A percentile compares a stretch with the other conserved stretches of the same genome.
Conservation (phyloP, 2,888 invertebrate species). For the Psococerastis gibbosa region DNA sequence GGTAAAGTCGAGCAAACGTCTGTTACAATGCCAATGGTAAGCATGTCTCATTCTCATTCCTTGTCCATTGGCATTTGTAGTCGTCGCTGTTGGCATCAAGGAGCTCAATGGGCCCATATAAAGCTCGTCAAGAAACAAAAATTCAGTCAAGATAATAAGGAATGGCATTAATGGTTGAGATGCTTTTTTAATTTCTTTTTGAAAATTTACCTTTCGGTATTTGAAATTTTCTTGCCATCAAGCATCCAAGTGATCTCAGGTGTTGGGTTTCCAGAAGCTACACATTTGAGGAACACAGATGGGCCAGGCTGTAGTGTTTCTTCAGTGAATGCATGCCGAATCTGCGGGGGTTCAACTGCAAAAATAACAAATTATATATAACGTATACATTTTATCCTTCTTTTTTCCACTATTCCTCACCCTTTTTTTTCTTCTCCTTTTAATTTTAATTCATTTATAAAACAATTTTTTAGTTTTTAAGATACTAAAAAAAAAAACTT, state of each 20-base stretch:
- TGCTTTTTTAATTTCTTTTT: slow-evolving; percentile 2
- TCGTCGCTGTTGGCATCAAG: no score
- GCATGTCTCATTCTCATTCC: no score
- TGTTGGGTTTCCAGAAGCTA: slow-evolving; percentile 85
- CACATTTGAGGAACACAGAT: slow-evolving; percentile 73
- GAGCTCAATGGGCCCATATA: not conserved
- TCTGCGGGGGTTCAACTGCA: slow-evolving; percentile 71
- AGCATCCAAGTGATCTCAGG: slow-evolving; percentile 88
- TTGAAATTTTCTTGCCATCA: slow-evolving; percentile 64
- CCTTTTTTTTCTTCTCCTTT: no score
- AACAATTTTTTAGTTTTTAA: no score
- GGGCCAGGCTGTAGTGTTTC: slow-evolving; percentile 82
- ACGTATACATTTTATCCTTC: no score
- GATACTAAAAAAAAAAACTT: no score
- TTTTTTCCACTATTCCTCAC: no score
- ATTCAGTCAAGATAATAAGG: slow-evolving; percentile 5
- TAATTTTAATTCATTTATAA: no score
- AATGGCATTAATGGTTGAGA: slow-evolving; percentile 2
- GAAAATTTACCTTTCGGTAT: slow-evolving; percentile 37
- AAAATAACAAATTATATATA: slow-evolving; percentile 15
- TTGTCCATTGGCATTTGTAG: no score
- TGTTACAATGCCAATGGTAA: no score
- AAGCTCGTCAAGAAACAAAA: not conserved
- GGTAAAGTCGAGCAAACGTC: no score
- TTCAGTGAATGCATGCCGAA: slow-evolving; percentile 71